Percentiles rank a stretch among this genome's conserved stretches.
These are phyloP conservation scores for Paralvinella palmiformis DNA, from an alignment of 1,140 invertebrate genomes.

Conservation along the genomic window DNA sequence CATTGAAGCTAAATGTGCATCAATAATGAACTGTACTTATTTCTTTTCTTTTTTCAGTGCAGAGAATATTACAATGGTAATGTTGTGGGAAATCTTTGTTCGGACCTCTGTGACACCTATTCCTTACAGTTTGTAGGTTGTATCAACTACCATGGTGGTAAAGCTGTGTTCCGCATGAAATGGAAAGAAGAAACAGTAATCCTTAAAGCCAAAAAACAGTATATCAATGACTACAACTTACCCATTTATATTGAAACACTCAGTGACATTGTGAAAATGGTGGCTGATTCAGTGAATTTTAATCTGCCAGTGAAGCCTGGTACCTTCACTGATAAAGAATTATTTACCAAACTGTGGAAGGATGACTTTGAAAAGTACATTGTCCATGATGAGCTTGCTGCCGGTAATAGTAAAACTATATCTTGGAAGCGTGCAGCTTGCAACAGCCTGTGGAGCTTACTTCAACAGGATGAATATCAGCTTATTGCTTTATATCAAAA, in stretches of 20 bases:
- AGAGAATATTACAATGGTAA: no score
- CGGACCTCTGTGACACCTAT: no score
- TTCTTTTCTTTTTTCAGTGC: no score
- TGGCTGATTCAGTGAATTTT: slow-evolving; percentile 10
- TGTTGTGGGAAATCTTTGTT: no score
- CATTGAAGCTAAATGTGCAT: no score
- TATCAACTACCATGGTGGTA: no score
- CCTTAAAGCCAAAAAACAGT: slow-evolving; percentile 19
- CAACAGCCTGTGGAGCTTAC: slow-evolving; percentile 58
- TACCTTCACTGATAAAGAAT: slow-evolving; percentile 11
- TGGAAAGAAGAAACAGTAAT: slow-evolving; percentile 15
- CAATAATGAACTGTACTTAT: no score
- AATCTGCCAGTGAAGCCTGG: slow-evolving; percentile 15
- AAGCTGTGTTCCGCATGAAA: no score
- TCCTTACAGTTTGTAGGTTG: no score
- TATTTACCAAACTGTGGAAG: slow-evolving; percentile 29
- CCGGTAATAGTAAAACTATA: slow-evolving; percentile 4
- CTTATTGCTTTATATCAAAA: slow-evolving; percentile 57
- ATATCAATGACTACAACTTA: slow-evolving; percentile 5
- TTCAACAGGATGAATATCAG: slow-evolving; percentile 64
- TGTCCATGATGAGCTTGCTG: slow-evolving; percentile 4
- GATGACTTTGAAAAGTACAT: slow-evolving; percentile 23
- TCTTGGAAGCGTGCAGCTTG: no score
- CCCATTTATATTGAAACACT: neutral
- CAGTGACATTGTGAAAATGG: neutral